Conservation (phyloP, 2,113 vertebrate genomes). For the Prochilodus magdalenae region DNA sequence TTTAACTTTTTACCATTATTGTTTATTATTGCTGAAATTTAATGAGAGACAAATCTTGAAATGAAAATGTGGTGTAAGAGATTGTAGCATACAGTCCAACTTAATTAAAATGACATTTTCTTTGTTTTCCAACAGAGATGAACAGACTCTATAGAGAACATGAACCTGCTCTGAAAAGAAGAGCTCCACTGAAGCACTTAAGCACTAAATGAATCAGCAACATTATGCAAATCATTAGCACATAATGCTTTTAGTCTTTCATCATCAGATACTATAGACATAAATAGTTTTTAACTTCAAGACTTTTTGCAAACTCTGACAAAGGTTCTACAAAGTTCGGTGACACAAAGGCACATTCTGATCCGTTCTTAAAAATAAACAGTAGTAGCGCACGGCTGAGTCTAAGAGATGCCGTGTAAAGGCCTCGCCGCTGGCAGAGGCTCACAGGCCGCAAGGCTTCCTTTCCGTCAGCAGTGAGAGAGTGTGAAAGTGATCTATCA, state of each 20-base stretch:
- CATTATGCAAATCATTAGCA: constrained; percentile 49
- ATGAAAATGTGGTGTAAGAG: no score
- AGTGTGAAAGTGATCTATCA: constrained; percentile 37
- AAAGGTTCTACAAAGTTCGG: not conserved
- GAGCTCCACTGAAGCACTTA: constrained; percentile 41
- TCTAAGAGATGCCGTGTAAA: not conserved
- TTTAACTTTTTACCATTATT: no score
- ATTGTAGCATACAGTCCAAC: no score
- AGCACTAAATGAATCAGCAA: constrained; percentile 46
- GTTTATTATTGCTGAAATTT: no score
- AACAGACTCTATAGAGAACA: constrained; percentile 19
- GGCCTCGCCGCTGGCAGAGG: not conserved
- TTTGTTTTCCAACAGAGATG: not conserved
- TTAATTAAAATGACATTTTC: no score
- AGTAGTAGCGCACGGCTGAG: not conserved
- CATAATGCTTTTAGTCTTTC: constrained; percentile 42
- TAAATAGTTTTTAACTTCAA: not conserved
- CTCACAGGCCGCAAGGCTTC: not conserved
- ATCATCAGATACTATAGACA: constrained; percentile 13
- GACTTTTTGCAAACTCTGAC: constrained; percentile 1
- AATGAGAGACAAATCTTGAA: no score
- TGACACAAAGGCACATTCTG: not conserved
- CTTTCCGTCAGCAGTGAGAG: constrained; percentile 1
- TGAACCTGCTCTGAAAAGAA: constrained; percentile 28
- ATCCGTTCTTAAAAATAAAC: constrained; percentile 14